A percentile compares a stretch with the other conserved stretches of the same genome.
phyloP scores from a whole-genome alignment of 2,797 vertebrate species.

The Glossophaga mutica region DNA sequence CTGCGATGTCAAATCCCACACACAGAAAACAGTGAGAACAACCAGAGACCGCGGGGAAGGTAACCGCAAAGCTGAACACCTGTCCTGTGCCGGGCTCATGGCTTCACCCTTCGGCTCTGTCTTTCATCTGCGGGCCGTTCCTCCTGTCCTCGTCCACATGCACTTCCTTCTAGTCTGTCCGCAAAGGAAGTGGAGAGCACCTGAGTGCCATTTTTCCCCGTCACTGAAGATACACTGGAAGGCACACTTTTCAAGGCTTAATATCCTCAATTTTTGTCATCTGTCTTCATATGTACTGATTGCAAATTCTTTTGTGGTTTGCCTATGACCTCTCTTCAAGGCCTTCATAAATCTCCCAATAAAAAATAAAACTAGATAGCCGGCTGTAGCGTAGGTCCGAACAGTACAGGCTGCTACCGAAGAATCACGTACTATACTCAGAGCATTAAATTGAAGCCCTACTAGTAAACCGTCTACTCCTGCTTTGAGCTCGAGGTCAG shows the following conservation, averaged over 20 bases:
- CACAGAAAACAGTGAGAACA: constrained; percentile 5
- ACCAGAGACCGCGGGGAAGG: not conserved
- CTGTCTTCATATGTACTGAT: not conserved
- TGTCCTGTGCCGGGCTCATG: not conserved
- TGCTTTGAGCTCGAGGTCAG: not conserved
- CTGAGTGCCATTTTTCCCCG: constrained; percentile 33
- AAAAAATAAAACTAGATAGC: not conserved
- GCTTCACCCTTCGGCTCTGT: not conserved
- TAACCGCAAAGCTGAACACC: not conserved
- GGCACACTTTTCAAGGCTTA: constrained; percentile 10
- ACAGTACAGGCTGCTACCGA: not conserved
- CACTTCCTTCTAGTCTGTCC: constrained; percentile 12
- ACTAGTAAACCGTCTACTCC: not conserved
- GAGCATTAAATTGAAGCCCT: not conserved
- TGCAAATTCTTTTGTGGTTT: not conserved
- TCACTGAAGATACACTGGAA: constrained; percentile 5
- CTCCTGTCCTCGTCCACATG: not conserved
- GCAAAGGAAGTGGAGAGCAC: constrained; percentile 39
- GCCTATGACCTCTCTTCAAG: not conserved
- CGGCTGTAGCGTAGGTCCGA: not conserved
- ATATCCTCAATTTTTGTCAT: constrained; percentile 10
- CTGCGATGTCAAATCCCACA: not conserved
- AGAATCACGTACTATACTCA: not conserved
- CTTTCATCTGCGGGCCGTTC: not conserved
- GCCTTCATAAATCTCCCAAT: not conserved